Percentiles rank a stretch among this genome's conserved stretches.
Conservation (phyloP, 2,888 invertebrate species). For the Microctonus hyperodae region DNA sequence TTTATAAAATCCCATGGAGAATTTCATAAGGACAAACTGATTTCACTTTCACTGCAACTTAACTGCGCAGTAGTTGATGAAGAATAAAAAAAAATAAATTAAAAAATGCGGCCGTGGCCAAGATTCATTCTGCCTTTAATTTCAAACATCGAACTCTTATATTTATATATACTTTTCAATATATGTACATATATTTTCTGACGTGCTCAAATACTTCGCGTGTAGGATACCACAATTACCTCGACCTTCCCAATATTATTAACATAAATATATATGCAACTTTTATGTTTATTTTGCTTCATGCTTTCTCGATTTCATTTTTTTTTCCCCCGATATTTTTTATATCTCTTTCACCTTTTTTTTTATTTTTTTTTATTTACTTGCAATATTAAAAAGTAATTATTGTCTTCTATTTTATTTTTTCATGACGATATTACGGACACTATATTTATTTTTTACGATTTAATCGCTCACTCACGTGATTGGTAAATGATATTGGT, state of each 20-base stretch:
- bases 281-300: neutral
- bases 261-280: conserved; percentile 28
- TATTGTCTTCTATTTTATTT: too few relatives aligned
- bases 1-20: neutral
- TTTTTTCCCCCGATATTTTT: neutral
- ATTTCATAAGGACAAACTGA: neutral
- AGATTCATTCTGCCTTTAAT: neutral
- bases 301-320: neutral
- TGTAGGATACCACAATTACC: conserved; percentile 37
- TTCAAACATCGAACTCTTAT: neutral
- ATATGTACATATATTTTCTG: neutral
- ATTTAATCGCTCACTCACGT: conserved; percentile 8
- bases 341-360: neutral
- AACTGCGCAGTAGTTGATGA: neutral
- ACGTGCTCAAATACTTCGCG: conserved; percentile 36
- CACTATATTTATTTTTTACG: neutral
- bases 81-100: neutral
- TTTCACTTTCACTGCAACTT: neutral
- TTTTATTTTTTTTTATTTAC: neutral
- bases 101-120: neutral
- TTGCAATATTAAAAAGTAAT: too few relatives aligned
- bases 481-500: conserved; percentile 22
- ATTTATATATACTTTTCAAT: neutral
- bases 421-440: too few relatives aligned
- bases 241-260: conserved; percentile 24